Evolutionary conservation across 2,797 vertebrate genomes (phyloP).

Genomic region (Poeciliopsis presidionis): DNA sequence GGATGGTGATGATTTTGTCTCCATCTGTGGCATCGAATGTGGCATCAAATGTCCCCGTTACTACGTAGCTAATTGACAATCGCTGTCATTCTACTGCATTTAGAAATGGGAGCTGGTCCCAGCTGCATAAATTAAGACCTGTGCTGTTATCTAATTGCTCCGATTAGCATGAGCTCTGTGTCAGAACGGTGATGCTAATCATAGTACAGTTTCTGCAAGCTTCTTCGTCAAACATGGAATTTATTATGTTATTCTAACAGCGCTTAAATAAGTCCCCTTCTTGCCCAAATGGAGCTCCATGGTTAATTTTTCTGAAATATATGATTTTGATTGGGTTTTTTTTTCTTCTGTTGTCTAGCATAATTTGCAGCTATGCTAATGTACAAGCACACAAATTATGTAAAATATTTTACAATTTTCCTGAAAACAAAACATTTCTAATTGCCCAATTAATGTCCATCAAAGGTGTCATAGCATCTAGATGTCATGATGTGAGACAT

Average conservation of each 20-base stretch:
- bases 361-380: background rate
- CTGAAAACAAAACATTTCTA: background rate
- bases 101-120: constrained; percentile 62
- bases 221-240: background rate
- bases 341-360: background rate
- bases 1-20: constrained; percentile 66
- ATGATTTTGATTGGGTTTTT: background rate
- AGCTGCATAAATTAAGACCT: constrained; percentile 74
- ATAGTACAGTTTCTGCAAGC: constrained; percentile 28
- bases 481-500: too few relatives aligned
- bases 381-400: background rate
- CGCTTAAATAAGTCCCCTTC: background rate
- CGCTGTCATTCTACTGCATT: constrained; percentile 70
- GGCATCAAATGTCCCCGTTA: constrained; percentile 58
- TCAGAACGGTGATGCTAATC: constrained; percentile 57
- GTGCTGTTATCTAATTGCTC: constrained; percentile 72
- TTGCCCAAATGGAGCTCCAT: background rate
- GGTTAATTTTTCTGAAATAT: background rate
- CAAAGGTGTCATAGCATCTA: too few relatives aligned
- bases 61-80: constrained; percentile 73
- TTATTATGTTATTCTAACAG: background rate
- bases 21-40: constrained; percentile 67
- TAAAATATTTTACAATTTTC: background rate
- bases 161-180: constrained; percentile 71
- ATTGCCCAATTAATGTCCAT: too few relatives aligned